phyloP scores from a whole-genome alignment of 1,140 invertebrate genomes.

The Nephila pilipes region DNA sequence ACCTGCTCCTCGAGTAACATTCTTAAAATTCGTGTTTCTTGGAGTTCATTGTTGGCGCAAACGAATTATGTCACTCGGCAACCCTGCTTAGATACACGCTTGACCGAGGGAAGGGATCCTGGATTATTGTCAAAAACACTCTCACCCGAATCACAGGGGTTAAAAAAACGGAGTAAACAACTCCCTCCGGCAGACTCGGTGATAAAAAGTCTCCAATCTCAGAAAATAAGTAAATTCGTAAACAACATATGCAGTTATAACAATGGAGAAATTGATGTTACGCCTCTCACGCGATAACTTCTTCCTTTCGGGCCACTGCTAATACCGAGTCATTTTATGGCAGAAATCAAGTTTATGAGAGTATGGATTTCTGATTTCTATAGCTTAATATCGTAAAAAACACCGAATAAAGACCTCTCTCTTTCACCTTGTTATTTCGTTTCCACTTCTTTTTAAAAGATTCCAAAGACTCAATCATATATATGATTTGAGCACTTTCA shows the following conservation, averaged over 20 bases:
- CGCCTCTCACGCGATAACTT: conserved; percentile 20
- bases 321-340: conserved; percentile 21
- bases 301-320: conserved; percentile 17
- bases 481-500: neutral
- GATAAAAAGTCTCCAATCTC: conserved; percentile 53
- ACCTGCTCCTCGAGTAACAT: too few relatives aligned
- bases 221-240: conserved; percentile 52
- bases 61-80: neutral
- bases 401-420: neutral
- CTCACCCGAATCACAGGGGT: conserved; percentile 50
- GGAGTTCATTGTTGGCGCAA: neutral
- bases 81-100: conserved; percentile 45
- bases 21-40: too few relatives aligned
- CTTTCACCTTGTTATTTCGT: neutral
- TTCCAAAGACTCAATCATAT: conserved; percentile 15
- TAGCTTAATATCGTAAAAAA: conserved; percentile 43
- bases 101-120: conserved; percentile 60
- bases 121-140: conserved; percentile 72
- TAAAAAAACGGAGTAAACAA: conserved; percentile 66
- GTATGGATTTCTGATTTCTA: conserved; percentile 34
- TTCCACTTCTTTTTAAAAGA: neutral
- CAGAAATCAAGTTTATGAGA: conserved; percentile 19
- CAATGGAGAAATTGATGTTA: conserved; percentile 51
- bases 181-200: neutral
- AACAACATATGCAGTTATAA: conserved; percentile 74